Evolutionary conservation across 2,113 vertebrate genomes (phyloP), one percentile per base, ranked within the genome.

Genomic region (Microtus ochrogaster): DNA sequence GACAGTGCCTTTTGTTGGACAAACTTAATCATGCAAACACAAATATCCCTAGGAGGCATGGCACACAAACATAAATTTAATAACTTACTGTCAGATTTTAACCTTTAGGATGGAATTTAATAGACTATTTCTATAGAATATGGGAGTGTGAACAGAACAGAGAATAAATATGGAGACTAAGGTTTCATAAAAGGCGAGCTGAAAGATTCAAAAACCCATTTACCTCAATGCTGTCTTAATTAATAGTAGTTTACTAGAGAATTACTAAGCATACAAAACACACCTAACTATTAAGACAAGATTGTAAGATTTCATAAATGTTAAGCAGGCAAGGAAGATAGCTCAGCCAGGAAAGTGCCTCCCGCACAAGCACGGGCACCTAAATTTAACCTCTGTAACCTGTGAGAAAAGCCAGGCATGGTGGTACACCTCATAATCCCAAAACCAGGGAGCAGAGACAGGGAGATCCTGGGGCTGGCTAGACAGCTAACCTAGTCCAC

Each of bases 61-160:
- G 21, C 44, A 30, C 0, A 2, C 36, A 12, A 19, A 47, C 8
- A 21, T 17, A 33, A 30, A 26, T 7, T 5, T 36, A 74, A 78
- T 33, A 6, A 22, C 30, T 12, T 1, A 7, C 10, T 26, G 21
- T 78, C 39, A 26, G 2, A 39, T 58, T 52, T 55, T 55, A 33
- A 30, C 11, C 30, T 13, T 41, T 70, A 72, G 41, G 63, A 21
- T 84, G 6, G 3, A 78, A 21, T 58, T 85, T 33, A 63, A 47
- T 5, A 28, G 47, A 85, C 2, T 6, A 52, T 79, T 61, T 91
- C 73, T 22, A 47, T 36, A n/a, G 49, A 47, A 95, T 36, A 73
- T 2, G 17, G 16, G 0, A 10, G 9, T 19, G 1, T 26, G 21
- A 30, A 19, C 3, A 12, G 17, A 66, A 24, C 8, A 24, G 22